Conservation (phyloP, 1,140 invertebrate genomes). For the Geopemphigus sp. region DNA sequence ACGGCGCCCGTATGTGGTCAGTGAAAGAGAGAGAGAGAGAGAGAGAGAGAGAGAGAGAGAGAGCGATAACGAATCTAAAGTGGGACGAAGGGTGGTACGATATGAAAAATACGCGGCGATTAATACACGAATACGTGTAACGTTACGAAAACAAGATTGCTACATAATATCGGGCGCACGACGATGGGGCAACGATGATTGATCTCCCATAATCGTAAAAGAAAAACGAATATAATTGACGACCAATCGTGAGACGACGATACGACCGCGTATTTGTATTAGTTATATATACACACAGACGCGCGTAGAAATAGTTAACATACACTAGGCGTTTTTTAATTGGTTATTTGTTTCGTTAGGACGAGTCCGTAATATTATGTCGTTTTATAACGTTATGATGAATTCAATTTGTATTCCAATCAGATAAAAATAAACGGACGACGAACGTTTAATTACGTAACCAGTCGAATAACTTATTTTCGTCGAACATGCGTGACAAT, state of each 20-base stretch:
- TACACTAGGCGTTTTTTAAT: background rate
- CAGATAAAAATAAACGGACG: background rate
- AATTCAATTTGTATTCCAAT: conserved; percentile 20
- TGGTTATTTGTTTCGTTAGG: background rate
- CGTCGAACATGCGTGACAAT: no score
- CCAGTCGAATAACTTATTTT: background rate
- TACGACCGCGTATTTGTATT: no score
- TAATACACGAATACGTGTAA: no score
- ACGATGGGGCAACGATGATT: background rate
- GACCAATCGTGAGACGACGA: background rate
- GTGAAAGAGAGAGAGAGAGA: no score
- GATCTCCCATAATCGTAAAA: background rate
- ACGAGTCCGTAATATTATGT: background rate
- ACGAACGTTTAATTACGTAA: background rate
- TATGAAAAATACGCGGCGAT: no score
- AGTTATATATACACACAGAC: no score
- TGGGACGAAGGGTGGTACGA: no score
- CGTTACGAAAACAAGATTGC: background rate
- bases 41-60: no score
- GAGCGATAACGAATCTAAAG: no score
- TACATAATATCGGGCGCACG: background rate
- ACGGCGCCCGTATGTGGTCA: no score
- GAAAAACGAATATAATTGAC: background rate
- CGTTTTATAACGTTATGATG: background rate
- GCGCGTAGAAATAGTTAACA: background rate